Evolutionary conservation across 2,888 invertebrate genomes (phyloP), one percentile per base, ranked within the genome.

Genomic region (Cantharis flavilabris): DNA sequence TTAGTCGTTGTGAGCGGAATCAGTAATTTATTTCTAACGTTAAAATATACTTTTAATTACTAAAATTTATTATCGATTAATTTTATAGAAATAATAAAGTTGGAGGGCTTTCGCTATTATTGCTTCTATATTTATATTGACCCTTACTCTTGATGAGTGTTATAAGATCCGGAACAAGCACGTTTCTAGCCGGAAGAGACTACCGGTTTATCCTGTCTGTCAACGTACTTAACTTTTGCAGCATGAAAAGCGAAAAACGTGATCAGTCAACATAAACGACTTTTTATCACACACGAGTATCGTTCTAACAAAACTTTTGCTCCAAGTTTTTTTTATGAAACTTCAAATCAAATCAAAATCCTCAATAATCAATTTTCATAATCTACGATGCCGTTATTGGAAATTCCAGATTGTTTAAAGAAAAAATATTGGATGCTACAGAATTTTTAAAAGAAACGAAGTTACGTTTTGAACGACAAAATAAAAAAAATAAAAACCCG

Each of bases 241-340:
- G 78, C 82, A 82, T 81, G 81, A 82, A 81, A 84, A 82, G 83
- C 82, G 84, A 83, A 84, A 85, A 84, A 85, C 85, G 84, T 85
- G 85, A 85, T 85, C 85, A 85, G 85, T 85, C 85, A 84, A 83
- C 84, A 83, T 84, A 84, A 85, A 84, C 84, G 85, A 84, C 83
- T 84, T 85, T 84, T 76, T 83, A 84, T 83, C 83, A 82, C 79
- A 82, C 81, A 83, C 82, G 80, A 81, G 82, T 82, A 81, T 82
- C 81, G 82, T 83, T 83, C 82, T 67, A 67, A 67, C 65, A 67
- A 78, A 76, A 67, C 73, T 78, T 76, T 76, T 72, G 71, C 73
- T 72, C 67, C 11, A 77, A 75, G 75, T 77, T 75, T 78, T 73
- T 76, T 69, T 73, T 75, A 72, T 72, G 72, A 75, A 78, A 70